Percentiles rank a stretch among this genome's conserved stretches.
phyloP scores from a whole-genome alignment of 1,140 invertebrate genomes.

The Chelonus insularis region DNA sequence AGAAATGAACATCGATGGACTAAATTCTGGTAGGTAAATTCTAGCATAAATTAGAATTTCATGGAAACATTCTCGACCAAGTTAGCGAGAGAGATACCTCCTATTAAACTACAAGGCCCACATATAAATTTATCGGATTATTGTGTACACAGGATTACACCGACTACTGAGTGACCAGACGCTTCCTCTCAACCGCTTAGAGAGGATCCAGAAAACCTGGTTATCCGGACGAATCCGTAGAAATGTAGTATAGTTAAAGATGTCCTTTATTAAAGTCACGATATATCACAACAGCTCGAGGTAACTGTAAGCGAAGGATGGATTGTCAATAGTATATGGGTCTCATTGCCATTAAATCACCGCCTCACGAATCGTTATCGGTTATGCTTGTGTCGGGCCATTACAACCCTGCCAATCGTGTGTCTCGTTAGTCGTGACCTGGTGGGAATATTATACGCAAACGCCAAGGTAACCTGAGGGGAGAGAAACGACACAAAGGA shows the following conservation, averaged over 20 bases:
- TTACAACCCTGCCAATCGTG: not conserved
- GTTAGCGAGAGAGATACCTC: not conserved
- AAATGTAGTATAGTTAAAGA: too few species aligned
- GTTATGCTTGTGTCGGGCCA: not conserved
- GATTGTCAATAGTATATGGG: not conserved
- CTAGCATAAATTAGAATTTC: not conserved
- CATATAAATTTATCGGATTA: not conserved
- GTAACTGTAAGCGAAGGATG: not conserved
- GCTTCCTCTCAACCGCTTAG: not conserved
- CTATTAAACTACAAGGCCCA: not conserved
- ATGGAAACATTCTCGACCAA: not conserved
- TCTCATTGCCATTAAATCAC: not conserved
- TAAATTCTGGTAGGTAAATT: not conserved
- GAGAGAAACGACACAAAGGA: not conserved
- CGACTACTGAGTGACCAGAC: not conserved
- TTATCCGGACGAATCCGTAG: not conserved
- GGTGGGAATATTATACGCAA: not conserved
- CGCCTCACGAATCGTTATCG: not conserved
- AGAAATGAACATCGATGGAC: not conserved
- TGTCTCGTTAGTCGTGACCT: not conserved
- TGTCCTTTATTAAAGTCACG: not conserved
- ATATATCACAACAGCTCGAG: not conserved
- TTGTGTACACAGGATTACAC: not conserved
- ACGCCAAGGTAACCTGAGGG: not conserved
- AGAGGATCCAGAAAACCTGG: not conserved